These are phyloP conservation scores for Trogon melanurus DNA, from an alignment of 2,113 vertebrate genomes.

Conservation along the genomic window DNA sequence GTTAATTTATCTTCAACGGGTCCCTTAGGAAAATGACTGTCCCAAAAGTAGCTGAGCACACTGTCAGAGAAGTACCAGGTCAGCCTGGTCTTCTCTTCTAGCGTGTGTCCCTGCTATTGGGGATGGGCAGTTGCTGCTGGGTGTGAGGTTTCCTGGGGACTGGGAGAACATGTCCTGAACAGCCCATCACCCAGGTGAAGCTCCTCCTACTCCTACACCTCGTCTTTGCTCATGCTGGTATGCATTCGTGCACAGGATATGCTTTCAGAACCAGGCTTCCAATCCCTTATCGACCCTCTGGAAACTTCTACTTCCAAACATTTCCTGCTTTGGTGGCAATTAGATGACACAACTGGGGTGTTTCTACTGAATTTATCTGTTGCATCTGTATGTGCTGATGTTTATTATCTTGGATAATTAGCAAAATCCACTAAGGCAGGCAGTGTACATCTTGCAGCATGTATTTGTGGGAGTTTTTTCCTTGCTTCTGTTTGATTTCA, in stretches of 20 bases:
- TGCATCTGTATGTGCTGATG: background rate
- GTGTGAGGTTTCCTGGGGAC: background rate
- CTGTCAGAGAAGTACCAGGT: background rate
- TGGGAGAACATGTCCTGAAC: background rate
- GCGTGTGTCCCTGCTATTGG: background rate
- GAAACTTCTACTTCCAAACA: background rate
- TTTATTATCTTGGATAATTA: background rate
- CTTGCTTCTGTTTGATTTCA: constrained; percentile 6
- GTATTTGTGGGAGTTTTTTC: background rate
- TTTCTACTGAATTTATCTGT: background rate
- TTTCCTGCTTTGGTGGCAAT: background rate
- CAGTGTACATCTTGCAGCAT: background rate
- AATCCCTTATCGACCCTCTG: background rate
- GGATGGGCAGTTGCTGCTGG: background rate
- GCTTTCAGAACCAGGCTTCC: background rate
- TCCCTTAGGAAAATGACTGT: background rate
- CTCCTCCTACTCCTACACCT: background rate
- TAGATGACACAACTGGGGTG: background rate
- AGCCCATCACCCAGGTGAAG: background rate
- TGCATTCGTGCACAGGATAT: background rate
- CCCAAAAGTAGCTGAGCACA: background rate
- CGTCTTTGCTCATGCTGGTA: background rate
- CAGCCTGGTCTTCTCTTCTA: background rate
- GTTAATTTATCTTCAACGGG: background rate
- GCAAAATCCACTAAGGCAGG: background rate